Percentiles rank a stretch among this genome's conserved stretches.
These are phyloP conservation scores for Bovichtus variegatus DNA, from an alignment of 2,797 vertebrate genomes.

Conservation along the genomic window DNA sequence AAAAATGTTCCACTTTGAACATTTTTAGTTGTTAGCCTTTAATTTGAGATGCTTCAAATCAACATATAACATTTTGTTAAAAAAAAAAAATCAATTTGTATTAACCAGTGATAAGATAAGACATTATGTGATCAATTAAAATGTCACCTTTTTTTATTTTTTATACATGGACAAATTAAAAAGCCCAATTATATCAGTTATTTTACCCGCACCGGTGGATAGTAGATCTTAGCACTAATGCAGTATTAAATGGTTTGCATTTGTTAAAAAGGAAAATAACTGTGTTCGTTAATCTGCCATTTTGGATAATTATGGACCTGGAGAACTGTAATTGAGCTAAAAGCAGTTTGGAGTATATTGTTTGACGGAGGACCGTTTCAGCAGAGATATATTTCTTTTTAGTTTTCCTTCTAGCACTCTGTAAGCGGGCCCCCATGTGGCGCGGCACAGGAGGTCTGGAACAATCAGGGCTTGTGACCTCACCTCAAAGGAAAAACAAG, in stretches of 20 bases:
- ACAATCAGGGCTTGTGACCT: conserved; percentile 69
- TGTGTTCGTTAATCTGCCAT: conserved; percentile 28
- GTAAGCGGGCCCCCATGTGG: conserved; percentile 51
- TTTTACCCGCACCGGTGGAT: conserved; percentile 1
- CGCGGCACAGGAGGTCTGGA: conserved; percentile 61
- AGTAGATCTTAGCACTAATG: conserved; percentile 7
- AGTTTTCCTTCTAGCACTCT: conserved; percentile 9
- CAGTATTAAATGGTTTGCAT: conserved; percentile 13
- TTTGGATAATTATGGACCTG: conserved; percentile 30
- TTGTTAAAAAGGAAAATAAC: conserved; percentile 43
- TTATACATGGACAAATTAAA: neutral
- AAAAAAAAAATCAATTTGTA: neutral
- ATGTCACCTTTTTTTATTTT: neutral
- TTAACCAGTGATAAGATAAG: neutral
- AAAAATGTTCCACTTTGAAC: neutral
- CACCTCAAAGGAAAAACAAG: conserved; percentile 69
- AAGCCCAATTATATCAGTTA: neutral
- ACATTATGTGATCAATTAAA: neutral
- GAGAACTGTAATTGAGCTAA: conserved; percentile 37
- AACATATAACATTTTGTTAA: neutral
- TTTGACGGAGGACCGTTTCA: conserved; percentile 10
- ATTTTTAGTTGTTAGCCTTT: neutral
- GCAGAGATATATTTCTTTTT: neutral
- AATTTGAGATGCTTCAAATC: neutral
- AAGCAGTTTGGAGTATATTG: conserved; percentile 16